A percentile compares a stretch with the other conserved stretches of the same genome.
Evolutionary conservation across 2,888 invertebrate species (phyloP).

Genomic region (Cephus spinipes): DNA sequence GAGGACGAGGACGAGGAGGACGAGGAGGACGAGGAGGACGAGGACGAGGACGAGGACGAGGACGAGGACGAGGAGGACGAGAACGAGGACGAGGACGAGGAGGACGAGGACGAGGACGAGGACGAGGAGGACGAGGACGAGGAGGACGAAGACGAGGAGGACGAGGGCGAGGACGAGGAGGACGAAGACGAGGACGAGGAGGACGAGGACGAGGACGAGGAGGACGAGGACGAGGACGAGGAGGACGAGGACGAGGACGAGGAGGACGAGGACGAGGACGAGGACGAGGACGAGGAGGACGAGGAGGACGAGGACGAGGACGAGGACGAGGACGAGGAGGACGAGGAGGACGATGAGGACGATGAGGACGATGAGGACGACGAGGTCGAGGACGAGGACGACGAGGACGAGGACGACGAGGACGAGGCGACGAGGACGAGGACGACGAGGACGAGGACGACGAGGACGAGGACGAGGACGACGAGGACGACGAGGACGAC

Average conservation of each 20-base stretch:
- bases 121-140: neutral
- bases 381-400: neutral
- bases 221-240: no score
- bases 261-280: neutral
- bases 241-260: constrained; percentile 1
- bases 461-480: neutral
- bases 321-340: neutral
- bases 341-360: no score
- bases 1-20: no score
- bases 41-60: no score
- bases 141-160: no score
- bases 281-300: neutral
- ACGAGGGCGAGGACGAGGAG: no score
- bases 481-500: neutral
- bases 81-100: no score
- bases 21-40: no score
- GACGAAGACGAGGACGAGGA: neutral
- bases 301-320: constrained; percentile 1
- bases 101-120: constrained; percentile 4
- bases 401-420: no score
- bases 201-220: neutral
- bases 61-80: no score
- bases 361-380: no score
- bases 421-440: no score
- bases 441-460: neutral